Evolutionary conservation across 1,140 invertebrate genomes (phyloP).

Genomic region (Drosophila paulistorum): DNA sequence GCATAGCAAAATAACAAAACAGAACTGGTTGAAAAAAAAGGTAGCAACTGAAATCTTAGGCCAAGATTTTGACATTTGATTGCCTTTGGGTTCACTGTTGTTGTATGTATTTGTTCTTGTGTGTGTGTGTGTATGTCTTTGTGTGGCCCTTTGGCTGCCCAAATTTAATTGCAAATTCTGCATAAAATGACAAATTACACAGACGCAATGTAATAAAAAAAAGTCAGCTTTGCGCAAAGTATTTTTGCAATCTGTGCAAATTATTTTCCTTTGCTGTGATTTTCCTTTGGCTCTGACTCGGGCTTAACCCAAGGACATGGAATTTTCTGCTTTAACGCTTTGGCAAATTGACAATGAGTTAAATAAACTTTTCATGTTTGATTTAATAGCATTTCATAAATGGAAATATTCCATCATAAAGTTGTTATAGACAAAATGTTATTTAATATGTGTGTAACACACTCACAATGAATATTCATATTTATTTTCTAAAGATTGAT

Average conservation of each 20-base stretch:
- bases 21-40: not conserved
- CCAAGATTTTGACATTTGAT: conserved; percentile 27
- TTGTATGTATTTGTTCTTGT: not conserved
- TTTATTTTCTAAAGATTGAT: not conserved
- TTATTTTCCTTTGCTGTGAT: conserved; percentile 14
- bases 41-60: conserved; percentile 11
- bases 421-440: not conserved
- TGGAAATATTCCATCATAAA: not conserved
- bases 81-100: conserved; percentile 39
- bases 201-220: conserved; percentile 10
- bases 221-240: not conserved
- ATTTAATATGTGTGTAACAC: not conserved
- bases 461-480: not conserved
- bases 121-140: not conserved
- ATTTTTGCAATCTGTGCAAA: conserved; percentile 6
- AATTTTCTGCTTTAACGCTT: conserved; percentile 20
- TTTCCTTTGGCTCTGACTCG: conserved; percentile 16
- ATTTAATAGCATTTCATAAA: conserved; percentile 6
- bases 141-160: conserved; percentile 7
- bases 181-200: conserved; percentile 45
- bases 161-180: conserved; percentile 50
- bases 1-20: not conserved
- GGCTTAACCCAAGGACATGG: conserved; percentile 3
- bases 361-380: conserved; percentile 11
- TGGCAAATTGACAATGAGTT: conserved; percentile 8